phyloP scores from a whole-genome alignment of 2,113 vertebrate species.

The Pollachius pollachius region DNA sequence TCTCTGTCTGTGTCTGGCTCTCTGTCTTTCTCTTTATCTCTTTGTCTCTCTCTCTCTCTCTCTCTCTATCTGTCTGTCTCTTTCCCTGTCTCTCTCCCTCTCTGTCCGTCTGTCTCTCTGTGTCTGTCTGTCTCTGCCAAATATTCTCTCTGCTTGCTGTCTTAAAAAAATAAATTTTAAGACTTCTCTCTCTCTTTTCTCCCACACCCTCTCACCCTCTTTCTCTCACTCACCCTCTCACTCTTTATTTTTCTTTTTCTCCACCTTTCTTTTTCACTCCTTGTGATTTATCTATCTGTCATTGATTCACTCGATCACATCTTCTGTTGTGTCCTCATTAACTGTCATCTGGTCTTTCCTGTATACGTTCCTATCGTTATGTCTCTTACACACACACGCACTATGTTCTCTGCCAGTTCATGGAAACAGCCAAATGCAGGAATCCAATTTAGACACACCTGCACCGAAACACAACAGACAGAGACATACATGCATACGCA shows the following conservation, averaged over 20 bases:
- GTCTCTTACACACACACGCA: too few relatives aligned
- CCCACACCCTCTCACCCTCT: background rate
- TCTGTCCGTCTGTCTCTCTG: background rate
- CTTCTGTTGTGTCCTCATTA: too few relatives aligned
- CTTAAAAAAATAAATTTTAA: background rate
- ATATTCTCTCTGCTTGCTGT: background rate
- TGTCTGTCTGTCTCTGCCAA: background rate
- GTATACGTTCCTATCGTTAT: too few relatives aligned
- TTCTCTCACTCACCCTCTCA: background rate
- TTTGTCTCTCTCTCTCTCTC: background rate
- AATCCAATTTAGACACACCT: slow-evolving; percentile 12
- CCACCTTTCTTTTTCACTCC: background rate
- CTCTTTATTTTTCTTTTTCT: slow-evolving; percentile 2
- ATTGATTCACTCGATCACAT: too few relatives aligned
- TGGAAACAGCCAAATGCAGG: too few relatives aligned
- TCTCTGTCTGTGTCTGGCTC: background rate
- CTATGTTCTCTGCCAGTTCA: too few relatives aligned
- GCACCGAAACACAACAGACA: slow-evolving; percentile 9
- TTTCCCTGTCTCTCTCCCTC: background rate
- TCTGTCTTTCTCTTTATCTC: slow-evolving; percentile 9
- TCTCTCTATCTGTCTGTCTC: background rate
- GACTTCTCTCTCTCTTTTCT: background rate
- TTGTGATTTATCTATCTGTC: background rate
- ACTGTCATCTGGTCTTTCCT: too few relatives aligned
- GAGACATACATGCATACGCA: background rate